These are phyloP conservation scores for Oscarella lobularis DNA, from an alignment of 37 sponge, comb jelly and placozoan genomes.

Conservation along the genomic window DNA sequence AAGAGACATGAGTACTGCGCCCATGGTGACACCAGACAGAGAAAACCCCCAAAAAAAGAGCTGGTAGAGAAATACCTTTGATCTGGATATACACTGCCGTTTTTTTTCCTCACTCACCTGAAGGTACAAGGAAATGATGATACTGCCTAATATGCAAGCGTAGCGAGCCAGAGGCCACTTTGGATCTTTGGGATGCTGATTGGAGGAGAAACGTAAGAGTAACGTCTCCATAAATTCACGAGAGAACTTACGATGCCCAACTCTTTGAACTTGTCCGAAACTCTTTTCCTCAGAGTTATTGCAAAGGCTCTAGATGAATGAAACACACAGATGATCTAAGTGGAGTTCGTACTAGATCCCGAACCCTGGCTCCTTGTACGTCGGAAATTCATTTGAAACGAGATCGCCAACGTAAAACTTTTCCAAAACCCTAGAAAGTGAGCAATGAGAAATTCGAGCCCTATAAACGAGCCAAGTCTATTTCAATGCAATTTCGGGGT, in stretches of 20 bases:
- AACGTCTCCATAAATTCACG: background rate
- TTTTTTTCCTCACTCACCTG: too few species aligned
- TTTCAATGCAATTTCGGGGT: too few species aligned
- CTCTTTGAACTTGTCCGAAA: constrained; percentile 67
- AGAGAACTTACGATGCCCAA: background rate
- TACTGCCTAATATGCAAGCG: background rate
- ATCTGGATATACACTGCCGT: too few species aligned
- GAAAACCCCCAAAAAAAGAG: too few species aligned
- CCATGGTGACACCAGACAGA: too few species aligned
- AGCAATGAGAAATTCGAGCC: background rate
- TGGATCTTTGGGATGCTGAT: background rate
- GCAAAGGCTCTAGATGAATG: constrained; percentile 32
- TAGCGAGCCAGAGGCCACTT: background rate
- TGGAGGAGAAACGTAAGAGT: background rate
- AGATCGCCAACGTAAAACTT: constrained; percentile 87
- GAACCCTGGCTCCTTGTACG: constrained; percentile 73
- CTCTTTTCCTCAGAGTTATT: constrained; percentile 51
- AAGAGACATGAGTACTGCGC: too few species aligned
- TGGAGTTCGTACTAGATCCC: background rate
- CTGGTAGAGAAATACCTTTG: too few species aligned
- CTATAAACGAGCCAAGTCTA: too few species aligned
- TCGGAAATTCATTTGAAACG: constrained; percentile 71
- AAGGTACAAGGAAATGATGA: background rate
- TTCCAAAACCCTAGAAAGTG: constrained; percentile 48
- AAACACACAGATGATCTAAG: background rate